A percentile compares a stretch with the other conserved stretches of the same genome.
Conservation (phyloP, 2,113 vertebrate genomes). For the Monopterus albus region DNA sequence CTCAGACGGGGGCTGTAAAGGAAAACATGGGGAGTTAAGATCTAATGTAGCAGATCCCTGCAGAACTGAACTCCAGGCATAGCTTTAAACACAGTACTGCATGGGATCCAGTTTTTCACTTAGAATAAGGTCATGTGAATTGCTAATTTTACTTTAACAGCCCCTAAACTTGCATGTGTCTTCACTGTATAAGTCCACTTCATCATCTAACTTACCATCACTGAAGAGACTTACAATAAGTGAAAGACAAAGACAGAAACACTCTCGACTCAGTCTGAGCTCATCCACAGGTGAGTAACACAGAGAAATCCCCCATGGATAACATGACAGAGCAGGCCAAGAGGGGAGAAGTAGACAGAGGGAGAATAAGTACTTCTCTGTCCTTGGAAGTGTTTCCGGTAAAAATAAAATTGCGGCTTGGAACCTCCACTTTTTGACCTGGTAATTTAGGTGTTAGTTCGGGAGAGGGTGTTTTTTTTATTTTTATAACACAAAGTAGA, state of each 20-base stretch:
- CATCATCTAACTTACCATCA: not conserved
- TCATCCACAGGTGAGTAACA: slow-evolving; percentile 51
- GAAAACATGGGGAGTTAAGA: not conserved
- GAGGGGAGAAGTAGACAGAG: slow-evolving; percentile 17
- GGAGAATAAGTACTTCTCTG: slow-evolving; percentile 37
- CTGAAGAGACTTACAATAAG: not conserved
- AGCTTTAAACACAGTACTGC: not conserved
- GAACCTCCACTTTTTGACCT: slow-evolving; percentile 63
- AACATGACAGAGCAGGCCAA: slow-evolving; percentile 54
- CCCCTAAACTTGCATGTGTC: not conserved
- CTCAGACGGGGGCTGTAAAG: slow-evolving; percentile 87
- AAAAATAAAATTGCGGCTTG: slow-evolving; percentile 61
- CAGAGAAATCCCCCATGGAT: slow-evolving; percentile 56
- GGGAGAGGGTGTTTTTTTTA: slow-evolving; percentile 37
- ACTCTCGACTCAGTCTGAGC: slow-evolving; percentile 16
- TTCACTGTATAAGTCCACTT: not conserved
- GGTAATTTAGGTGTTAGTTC: slow-evolving; percentile 64
- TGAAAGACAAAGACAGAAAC: not conserved
- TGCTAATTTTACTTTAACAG: slow-evolving; percentile 4
- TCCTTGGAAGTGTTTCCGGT: slow-evolving; percentile 64
- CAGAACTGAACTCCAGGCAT: not conserved
- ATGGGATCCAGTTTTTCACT: not conserved
- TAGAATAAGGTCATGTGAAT: not conserved
- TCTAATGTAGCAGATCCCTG: not conserved
- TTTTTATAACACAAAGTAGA: too few relatives aligned